Base-by-base conservation (phyloP, 2,113 vertebrate species). In the Halichoerus grypus region DNA sequence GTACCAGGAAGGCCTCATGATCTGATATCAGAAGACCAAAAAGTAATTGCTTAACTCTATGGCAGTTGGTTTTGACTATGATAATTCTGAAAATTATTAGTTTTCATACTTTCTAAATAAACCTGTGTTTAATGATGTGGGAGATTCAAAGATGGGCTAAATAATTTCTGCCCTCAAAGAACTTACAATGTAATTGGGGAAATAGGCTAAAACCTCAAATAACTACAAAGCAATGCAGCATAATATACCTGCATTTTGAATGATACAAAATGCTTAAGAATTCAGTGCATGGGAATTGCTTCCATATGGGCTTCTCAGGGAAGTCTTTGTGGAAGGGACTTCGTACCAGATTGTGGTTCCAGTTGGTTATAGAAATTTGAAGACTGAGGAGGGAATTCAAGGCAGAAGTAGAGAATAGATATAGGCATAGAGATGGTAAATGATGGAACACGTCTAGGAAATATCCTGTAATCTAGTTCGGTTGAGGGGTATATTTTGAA, bases 201-300 rank as follows among this genome's bases (percentile, higher is more conserved):
- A 61, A 84, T 63, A 94, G 26, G 22, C 42, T 88, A 72, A 80
- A 80, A 7, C 51, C 31, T 79, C 93, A 95, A 86, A 84, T 59
- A 96, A 71, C 65, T 55, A 77, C 26, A 81, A 89, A 88, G 55
- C 1, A 77, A 77, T 42, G 36, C 5, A 69, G 46, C 33, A 84
- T 84, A 65, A 59, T 67, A 72, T 79, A 96, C 86, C 86, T 94
- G 71, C 28, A 93, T 91, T 96, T 88, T 93, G 69, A 96, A 57
- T 88, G 39, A 83, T 57, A 88, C 11, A 85, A 81, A 77, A 63
- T 91, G 28, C 46, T 92, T 91, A 80, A 95, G 87, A 95, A 86
- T 80, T 81, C 72, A 81, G 26, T 88, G 4, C 36, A 63, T 28
- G 51, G 14, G 59, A 97, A 95, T 93, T 92, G 49, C n/a, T 96